These are phyloP conservation scores for Hoplostethus mediterraneus DNA, from an alignment of 2,797 vertebrate genomes.

Conservation along the genomic window DNA sequence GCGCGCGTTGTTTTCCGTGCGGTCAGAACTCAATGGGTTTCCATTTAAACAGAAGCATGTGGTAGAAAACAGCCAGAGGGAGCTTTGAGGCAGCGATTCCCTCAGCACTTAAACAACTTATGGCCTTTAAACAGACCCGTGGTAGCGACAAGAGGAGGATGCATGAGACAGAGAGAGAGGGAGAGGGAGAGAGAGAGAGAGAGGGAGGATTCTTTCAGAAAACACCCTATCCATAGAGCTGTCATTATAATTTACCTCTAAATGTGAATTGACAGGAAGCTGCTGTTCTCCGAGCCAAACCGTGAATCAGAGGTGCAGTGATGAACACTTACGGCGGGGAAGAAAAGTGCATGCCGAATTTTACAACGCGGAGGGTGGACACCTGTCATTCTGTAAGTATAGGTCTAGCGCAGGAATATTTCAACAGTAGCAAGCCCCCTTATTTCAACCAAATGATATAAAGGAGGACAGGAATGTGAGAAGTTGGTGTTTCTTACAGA, in stretches of 20 bases:
- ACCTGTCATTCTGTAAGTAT: conserved; percentile 72
- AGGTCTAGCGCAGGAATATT: conserved; percentile 57
- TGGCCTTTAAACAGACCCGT: conserved; percentile 13
- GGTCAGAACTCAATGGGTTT: conserved; percentile 16
- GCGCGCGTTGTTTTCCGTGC: conserved; percentile 11
- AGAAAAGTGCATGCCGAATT: conserved; percentile 22
- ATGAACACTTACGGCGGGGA: conserved; percentile 2
- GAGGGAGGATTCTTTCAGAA: conserved; percentile 7
- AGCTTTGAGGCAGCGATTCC: background rate
- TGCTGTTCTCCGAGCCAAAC: conserved; percentile 23
- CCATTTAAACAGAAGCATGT: conserved; percentile 26
- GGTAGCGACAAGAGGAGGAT: background rate
- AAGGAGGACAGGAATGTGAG: conserved; percentile 45
- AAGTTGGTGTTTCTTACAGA: background rate
- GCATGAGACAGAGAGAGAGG: background rate
- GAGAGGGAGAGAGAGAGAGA: conserved; percentile 1
- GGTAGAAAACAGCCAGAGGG: conserved; percentile 8
- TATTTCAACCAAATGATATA: conserved; percentile 31
- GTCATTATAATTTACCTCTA: conserved; percentile 42
- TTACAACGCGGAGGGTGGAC: conserved; percentile 63
- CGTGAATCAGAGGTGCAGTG: conserved; percentile 50
- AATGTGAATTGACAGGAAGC: conserved; percentile 57
- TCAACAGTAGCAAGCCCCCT: conserved; percentile 55
- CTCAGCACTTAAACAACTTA: background rate
- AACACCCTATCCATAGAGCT: conserved; percentile 28